Evolutionary conservation across 2,113 vertebrate genomes (phyloP), one percentile per base, ranked within the genome.

Genomic region (Callopanchax toddi): DNA sequence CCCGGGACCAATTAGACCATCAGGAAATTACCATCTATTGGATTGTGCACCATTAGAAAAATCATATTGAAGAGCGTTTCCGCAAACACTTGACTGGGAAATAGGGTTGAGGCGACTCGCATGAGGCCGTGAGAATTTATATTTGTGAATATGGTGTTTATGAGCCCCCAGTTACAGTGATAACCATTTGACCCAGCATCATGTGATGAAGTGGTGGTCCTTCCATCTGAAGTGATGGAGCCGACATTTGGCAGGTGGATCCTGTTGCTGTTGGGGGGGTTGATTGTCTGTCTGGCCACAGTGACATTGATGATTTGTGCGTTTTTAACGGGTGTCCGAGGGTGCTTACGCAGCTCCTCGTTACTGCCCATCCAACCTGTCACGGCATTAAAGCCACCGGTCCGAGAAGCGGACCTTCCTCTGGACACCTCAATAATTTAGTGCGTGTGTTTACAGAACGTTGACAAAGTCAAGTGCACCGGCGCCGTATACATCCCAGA

Each of bases 381-480:
- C 83, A 85, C 63, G 77, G 76, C 79, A 76, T 20, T 20, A 50
- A 59, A 49, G 51, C 73, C 70, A 52, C 74, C 78, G 7, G 32
- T 32, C 68, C 8, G 12, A 46, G 80, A 68, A 81, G 75, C 66
- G 69, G 67, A 56, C 77, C 64, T 53, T 72, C 76, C 77, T 79
- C 87, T 71, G 82, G 83, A 68, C 79, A 70, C 78, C 75, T 90
- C 81, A 83, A 90, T 91, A 87, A 92, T 92, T 92, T 86, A 91
- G 81, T 61, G 84, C 83, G 52, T 85, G 79, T 90, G 85, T 91
- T 91, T 91, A 91, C 84, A 87, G 65, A 83, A 78, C 73, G 66
- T 83, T 82, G 88, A 89, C 85, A 87, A 83, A 89, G 87, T 86
- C 81, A 87, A 89, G 87, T 87, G 78, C 64, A 52, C 74, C 56